These are phyloP conservation scores for Nomada flava DNA, from an alignment of 2,888 invertebrate species.

Conservation along the genomic window DNA sequence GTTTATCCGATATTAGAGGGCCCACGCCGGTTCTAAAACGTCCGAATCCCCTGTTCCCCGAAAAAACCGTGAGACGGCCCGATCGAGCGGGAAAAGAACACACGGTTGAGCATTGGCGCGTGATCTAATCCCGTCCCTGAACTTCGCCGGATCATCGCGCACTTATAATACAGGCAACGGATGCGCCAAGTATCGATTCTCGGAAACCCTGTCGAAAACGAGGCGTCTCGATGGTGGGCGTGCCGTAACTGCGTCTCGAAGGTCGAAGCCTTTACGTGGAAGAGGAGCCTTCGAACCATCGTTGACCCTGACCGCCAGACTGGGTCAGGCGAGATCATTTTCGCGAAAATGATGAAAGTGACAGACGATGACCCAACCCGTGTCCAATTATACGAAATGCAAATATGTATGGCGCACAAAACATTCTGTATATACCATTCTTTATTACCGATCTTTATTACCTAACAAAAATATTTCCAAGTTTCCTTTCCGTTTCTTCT, in stretches of 20 bases:
- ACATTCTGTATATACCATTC: too few species aligned
- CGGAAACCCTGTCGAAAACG: constrained; percentile 69
- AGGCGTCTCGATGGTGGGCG: constrained; percentile 65
- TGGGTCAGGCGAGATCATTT: constrained; percentile 55
- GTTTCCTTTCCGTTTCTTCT: too few species aligned
- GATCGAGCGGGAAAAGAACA: constrained; percentile 8
- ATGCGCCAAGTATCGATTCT: constrained; percentile 64
- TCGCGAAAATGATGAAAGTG: constrained; percentile 37
- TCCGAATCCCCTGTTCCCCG: constrained; percentile 31
- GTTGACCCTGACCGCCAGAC: constrained; percentile 55
- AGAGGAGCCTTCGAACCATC: constrained; percentile 45
- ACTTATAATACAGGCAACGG: constrained; percentile 48
- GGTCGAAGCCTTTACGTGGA: constrained; percentile 65
- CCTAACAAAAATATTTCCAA: too few species aligned
- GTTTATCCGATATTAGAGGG: constrained; percentile 30
- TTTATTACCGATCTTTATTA: too few species aligned
- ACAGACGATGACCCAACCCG: constrained; percentile 9
- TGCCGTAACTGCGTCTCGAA: constrained; percentile 56
- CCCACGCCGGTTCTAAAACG: constrained; percentile 14
- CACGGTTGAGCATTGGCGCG: constrained; percentile 18
- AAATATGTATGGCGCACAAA: too few species aligned
- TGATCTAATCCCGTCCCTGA: constrained; percentile 58
- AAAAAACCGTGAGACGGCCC: constrained; percentile 20
- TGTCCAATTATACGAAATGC: too few species aligned
- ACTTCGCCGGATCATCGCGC: constrained; percentile 39